A percentile compares a stretch with the other conserved stretches of the same genome.
These are phyloP conservation scores for Hapalemur alaotrensis DNA, from an alignment of 2,797 vertebrate genomes.

Conservation along the genomic window DNA sequence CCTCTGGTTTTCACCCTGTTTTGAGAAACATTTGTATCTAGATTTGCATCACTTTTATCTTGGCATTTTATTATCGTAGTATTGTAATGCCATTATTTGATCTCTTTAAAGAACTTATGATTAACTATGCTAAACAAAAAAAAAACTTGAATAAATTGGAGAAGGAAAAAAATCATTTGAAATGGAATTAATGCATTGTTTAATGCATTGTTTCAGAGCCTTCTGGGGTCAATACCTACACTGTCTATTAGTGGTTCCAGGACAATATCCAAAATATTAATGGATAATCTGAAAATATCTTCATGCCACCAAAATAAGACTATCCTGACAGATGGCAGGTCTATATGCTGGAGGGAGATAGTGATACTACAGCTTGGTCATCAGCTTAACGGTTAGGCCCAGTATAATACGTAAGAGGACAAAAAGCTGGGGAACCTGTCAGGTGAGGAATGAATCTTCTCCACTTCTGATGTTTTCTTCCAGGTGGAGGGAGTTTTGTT, in stretches of 20 bases:
- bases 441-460: background rate
- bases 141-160: background rate
- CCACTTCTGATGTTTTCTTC: background rate
- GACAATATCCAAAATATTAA: background rate
- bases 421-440: background rate
- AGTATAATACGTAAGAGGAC: background rate
- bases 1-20: background rate
- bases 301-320: background rate
- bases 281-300: background rate
- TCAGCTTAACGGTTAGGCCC: background rate
- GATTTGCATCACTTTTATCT: background rate
- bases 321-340: background rate
- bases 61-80: background rate
- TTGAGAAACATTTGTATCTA: slow-evolving; percentile 13
- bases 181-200: background rate
- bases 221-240: background rate
- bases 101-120: background rate
- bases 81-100: background rate
- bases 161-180: background rate
- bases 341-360: background rate
- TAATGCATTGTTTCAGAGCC: background rate
- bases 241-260: background rate
- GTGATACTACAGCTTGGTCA: background rate
- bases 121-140: background rate
- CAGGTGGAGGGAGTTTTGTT: background rate